Conservation (phyloP, 2,113 vertebrate genomes). For the Cynocephalus volans region DNA sequence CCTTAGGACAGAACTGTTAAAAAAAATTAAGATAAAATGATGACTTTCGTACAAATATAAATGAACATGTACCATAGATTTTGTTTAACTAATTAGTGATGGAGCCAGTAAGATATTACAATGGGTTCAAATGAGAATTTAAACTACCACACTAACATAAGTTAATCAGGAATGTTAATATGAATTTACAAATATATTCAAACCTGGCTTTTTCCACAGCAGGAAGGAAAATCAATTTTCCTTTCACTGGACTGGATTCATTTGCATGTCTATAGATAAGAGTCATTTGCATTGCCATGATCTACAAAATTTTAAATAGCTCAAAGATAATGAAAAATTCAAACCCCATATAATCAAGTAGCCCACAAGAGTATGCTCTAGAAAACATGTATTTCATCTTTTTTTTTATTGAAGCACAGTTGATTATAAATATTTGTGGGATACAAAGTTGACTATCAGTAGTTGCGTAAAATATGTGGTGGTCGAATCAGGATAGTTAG, state of each 20-base stretch:
- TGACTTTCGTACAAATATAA: slow-evolving; percentile 34
- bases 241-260: slow-evolving; percentile 36
- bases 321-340: not conserved
- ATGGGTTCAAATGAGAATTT: slow-evolving; percentile 10
- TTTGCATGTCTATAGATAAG: slow-evolving; percentile 44
- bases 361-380: not conserved
- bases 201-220: slow-evolving; percentile 26
- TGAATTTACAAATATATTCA: slow-evolving; percentile 45
- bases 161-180: not conserved
- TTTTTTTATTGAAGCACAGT: too few relatives aligned
- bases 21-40: not conserved
- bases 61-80: not conserved
- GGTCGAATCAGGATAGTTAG: too few relatives aligned
- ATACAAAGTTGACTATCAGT: too few relatives aligned
- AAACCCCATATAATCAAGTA: not conserved
- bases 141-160: not conserved
- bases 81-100: slow-evolving; percentile 26
- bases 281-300: not conserved
- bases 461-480: too few relatives aligned
- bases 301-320: slow-evolving; percentile 50
- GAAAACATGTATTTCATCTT: not conserved
- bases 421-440: too few relatives aligned
- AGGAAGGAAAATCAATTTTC: slow-evolving; percentile 43
- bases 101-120: not conserved
- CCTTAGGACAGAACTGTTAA: not conserved